A percentile compares a stretch with the other conserved stretches of the same genome.
These are phyloP conservation scores for Apistogramma diplotaenia DNA, from an alignment of 2,113 vertebrate species.

Conservation along the genomic window DNA sequence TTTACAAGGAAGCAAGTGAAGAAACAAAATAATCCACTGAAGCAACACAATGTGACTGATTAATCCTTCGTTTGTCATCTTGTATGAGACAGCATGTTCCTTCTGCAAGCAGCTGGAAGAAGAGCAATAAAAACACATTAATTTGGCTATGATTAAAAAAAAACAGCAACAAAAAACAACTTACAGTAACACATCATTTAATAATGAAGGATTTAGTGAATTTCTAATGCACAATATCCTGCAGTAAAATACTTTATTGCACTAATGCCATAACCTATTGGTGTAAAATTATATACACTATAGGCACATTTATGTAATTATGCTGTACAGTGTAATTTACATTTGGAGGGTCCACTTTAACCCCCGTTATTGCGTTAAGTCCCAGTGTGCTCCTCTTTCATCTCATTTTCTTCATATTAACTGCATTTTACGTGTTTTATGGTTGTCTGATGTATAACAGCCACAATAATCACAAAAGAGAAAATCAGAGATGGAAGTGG, in stretches of 20 bases:
- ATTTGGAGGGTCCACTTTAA: neutral
- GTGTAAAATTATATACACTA: neutral
- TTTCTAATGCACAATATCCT: neutral
- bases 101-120: neutral
- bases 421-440: neutral
- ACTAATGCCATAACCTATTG: neutral
- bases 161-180: too few species aligned
- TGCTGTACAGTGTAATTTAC: neutral
- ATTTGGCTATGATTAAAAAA: neutral
- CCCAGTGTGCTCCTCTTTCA: neutral
- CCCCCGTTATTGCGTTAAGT: neutral
- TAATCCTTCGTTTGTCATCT: neutral
- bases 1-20: neutral
- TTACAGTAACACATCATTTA: neutral
- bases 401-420: neutral
- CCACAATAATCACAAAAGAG: too few species aligned
- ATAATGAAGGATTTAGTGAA: neutral
- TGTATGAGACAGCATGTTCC: neutral
- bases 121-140: neutral
- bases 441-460: neutral
- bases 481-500: neutral
- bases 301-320: neutral
- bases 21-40: neutral
- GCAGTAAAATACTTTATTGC: neutral
- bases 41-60: neutral